Conservation (phyloP, 1,140 invertebrate species). For the Lanistes nyassanus region DNA sequence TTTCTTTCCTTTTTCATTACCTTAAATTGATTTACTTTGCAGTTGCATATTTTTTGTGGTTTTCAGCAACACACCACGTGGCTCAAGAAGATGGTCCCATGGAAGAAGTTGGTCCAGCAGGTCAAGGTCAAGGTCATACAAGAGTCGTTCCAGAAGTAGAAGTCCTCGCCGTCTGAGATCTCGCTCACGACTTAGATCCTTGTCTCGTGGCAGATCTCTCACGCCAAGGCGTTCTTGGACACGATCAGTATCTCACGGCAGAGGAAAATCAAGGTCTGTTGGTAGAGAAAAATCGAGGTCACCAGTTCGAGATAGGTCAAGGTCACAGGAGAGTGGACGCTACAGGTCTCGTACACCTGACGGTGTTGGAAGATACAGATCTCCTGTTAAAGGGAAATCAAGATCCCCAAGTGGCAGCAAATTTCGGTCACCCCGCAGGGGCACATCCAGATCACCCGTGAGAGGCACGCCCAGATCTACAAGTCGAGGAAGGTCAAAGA, state of each 20-base stretch:
- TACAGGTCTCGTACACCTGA: background rate
- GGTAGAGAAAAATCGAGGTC: conserved; percentile 26
- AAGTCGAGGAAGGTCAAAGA: conserved; percentile 25
- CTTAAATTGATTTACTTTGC: background rate
- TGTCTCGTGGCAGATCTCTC: conserved; percentile 49
- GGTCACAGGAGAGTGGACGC: conserved; percentile 5
- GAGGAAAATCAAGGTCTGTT: conserved; percentile 27
- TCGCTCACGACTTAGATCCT: conserved; percentile 52
- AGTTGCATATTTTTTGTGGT: background rate
- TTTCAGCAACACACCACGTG: conserved; percentile 20
- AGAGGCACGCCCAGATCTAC: conserved; percentile 21
- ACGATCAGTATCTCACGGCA: conserved; percentile 1
- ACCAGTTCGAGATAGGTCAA: background rate
- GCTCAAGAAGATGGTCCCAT: conserved; percentile 13
- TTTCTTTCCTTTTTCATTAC: background rate
- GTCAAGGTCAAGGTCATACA: conserved; percentile 33
- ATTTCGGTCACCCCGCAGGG: conserved; percentile 20
- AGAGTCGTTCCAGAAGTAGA: conserved; percentile 2
- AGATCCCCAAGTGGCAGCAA: conserved; percentile 1
- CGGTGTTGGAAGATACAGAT: conserved; percentile 8
- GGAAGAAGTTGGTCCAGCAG: conserved; percentile 64
- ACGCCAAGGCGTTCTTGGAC: conserved; percentile 34
- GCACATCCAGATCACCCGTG: conserved; percentile 36
- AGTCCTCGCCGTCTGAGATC: conserved; percentile 31
- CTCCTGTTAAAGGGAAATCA: background rate